Evolutionary conservation across 2,797 vertebrate species (phyloP).

Genomic region (Bufotes viridis): DNA sequence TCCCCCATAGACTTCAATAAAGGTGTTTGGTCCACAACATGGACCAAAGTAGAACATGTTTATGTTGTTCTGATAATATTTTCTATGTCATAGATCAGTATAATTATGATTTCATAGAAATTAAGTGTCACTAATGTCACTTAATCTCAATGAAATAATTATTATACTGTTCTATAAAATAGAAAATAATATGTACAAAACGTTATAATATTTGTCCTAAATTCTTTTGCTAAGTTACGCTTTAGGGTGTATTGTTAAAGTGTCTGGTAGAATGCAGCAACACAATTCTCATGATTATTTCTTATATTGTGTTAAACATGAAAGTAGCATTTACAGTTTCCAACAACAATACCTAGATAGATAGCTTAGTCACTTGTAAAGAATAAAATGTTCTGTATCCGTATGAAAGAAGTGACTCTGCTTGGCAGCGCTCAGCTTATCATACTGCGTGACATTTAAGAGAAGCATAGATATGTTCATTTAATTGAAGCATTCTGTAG

Average conservation of each 20-base stretch:
- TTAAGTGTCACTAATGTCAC: no score
- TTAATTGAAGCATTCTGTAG: conserved; percentile 31
- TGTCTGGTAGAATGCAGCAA: background rate
- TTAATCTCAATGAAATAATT: no score
- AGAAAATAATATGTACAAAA: no score
- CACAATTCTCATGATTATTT: conserved; percentile 8
- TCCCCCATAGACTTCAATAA: no score
- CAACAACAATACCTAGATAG: conserved; percentile 17
- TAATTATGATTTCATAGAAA: no score
- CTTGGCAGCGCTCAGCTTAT: conserved; percentile 30
- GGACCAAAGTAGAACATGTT: no score
- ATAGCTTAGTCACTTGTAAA: conserved; percentile 13
- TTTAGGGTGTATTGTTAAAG: conserved; percentile 15
- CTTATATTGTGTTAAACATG: conserved; percentile 23
- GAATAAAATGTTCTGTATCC: background rate
- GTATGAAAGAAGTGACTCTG: conserved; percentile 28
- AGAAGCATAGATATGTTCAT: conserved; percentile 31
- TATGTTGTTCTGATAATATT: no score
- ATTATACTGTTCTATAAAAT: no score
- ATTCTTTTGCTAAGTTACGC: background rate
- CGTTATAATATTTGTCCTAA: background rate
- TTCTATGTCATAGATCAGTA: no score
- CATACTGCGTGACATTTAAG: conserved; percentile 45
- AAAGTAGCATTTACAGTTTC: conserved; percentile 4
- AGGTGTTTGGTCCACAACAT: no score